These are phyloP conservation scores for Halictus rubicundus DNA, from an alignment of 1,140 invertebrate genomes.

Conservation along the genomic window DNA sequence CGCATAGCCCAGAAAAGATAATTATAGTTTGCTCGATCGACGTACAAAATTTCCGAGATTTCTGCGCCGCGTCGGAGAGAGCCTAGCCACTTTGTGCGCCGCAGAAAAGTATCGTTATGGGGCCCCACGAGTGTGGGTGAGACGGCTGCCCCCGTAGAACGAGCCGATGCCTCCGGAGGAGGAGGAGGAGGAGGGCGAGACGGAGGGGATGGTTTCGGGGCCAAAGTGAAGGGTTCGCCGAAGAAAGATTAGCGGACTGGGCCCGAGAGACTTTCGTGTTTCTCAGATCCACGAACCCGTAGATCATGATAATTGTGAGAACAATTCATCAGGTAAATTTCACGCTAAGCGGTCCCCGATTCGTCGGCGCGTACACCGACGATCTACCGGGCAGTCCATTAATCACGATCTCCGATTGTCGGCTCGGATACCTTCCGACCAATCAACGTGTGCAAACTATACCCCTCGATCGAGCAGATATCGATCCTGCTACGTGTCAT, in stretches of 20 bases:
- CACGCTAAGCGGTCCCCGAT: slow-evolving; percentile 70
- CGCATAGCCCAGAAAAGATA: slow-evolving; percentile 65
- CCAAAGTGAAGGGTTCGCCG: slow-evolving; percentile 78
- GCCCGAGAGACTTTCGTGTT: slow-evolving; percentile 76
- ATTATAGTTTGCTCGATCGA: slow-evolving; percentile 70
- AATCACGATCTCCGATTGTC: slow-evolving; percentile 58
- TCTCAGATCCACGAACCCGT: slow-evolving; percentile 77
- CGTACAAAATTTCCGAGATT: slow-evolving; percentile 69
- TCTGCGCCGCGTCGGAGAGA: slow-evolving; percentile 36
- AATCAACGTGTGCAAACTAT: slow-evolving; percentile 11
- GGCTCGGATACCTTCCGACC: slow-evolving; percentile 6
- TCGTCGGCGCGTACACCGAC: slow-evolving; percentile 45
- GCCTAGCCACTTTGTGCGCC: slow-evolving; percentile 35
- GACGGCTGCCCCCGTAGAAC: slow-evolving; percentile 24
- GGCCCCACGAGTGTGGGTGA: slow-evolving; percentile 50
- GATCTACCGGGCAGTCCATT: slow-evolving; percentile 46
- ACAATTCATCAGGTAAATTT: slow-evolving; percentile 78
- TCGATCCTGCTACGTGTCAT: neutral
- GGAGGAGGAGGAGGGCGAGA: neutral
- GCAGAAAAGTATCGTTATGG: slow-evolving; percentile 52
- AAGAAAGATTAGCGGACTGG: slow-evolving; percentile 76
- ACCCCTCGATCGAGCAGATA: neutral
- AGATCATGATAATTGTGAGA: slow-evolving; percentile 81
- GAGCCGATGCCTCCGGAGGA: too few species aligned
- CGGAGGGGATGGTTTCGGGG: slow-evolving; percentile 44